phyloP scores from a whole-genome alignment of 1,140 invertebrate species.

The Meloidogyne hapla region DNA sequence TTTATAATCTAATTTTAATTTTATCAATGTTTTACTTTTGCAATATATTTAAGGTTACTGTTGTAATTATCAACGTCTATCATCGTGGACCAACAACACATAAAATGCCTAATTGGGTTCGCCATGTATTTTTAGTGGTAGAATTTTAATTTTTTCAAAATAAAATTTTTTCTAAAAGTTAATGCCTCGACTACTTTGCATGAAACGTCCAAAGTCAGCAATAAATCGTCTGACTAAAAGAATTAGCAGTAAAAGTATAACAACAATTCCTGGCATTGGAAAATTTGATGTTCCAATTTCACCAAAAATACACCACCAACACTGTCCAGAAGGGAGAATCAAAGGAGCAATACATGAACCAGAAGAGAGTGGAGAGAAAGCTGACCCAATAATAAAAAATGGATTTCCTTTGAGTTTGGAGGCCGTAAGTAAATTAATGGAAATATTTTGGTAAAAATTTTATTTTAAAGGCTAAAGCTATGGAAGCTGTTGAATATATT shows the following conservation, averaged over 20 bases:
- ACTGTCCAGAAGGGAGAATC: conserved; percentile 53
- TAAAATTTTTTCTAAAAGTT: conserved; percentile 64
- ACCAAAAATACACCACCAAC: conserved; percentile 54
- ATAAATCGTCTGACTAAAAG: conserved; percentile 34
- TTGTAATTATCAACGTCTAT: conserved; percentile 99
- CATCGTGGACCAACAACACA: conserved; percentile 86
- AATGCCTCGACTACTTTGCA: conserved; percentile 58
- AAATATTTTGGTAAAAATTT: not conserved
- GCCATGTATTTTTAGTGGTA: conserved; percentile 82
- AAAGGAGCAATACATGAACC: conserved; percentile 25
- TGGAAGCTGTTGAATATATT: conserved; percentile 62
- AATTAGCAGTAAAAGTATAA: conserved; percentile 43
- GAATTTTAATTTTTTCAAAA: not conserved
- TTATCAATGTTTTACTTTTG: not conserved
- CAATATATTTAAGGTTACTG: conserved; percentile 73
- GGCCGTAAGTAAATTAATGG: not conserved
- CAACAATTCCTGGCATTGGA: conserved; percentile 59
- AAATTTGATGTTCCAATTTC: conserved; percentile 44
- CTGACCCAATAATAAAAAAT: not conserved
- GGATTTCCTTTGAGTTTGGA: conserved; percentile 12
- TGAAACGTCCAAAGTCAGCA: conserved; percentile 55
- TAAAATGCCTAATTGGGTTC: conserved; percentile 78
- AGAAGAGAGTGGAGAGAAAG: not conserved
- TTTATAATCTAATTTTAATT: not conserved
- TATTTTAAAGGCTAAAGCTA: conserved; percentile 3